phyloP scores from a whole-genome alignment of 2,113 vertebrate genomes.

The Myanophis thanlyinensis region DNA sequence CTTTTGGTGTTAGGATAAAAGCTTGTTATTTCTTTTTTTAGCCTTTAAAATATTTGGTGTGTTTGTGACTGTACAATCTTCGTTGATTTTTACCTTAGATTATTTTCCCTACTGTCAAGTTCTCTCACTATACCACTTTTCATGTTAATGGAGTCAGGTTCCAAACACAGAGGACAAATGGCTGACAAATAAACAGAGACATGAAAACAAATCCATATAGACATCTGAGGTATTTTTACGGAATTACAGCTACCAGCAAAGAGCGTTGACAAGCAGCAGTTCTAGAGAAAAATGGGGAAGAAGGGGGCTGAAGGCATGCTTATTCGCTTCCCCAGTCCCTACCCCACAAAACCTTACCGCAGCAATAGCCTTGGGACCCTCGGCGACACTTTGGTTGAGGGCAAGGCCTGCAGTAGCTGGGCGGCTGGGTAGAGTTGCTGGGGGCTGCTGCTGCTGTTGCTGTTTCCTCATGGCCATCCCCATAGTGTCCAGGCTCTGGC shows the following conservation, averaged over 20 bases:
- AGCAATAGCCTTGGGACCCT: constrained; percentile 67
- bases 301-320: constrained; percentile 1
- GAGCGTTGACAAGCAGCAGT: neutral
- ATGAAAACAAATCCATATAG: constrained; percentile 5
- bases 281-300: neutral
- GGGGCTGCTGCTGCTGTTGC: constrained; percentile 57
- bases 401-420: constrained; percentile 61
- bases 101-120: constrained; percentile 17
- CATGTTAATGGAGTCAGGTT: neutral
- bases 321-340: constrained; percentile 1
- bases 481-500: constrained; percentile 86
- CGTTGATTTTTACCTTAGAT: too few relatives aligned
- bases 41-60: neutral
- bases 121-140: constrained; percentile 18
- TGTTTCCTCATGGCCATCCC: constrained; percentile 69
- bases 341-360: constrained; percentile 58
- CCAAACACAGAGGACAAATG: constrained; percentile 21
- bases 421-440: constrained; percentile 53
- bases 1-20: neutral
- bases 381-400: constrained; percentile 66
- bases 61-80: neutral
- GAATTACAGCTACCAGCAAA: neutral
- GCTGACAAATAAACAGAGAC: constrained; percentile 5
- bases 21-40: neutral
- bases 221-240: neutral